A percentile compares a stretch with the other conserved stretches of the same genome.
Evolutionary conservation across 1,140 invertebrate species (phyloP).

Genomic region (Drosophila pallidifrons): DNA sequence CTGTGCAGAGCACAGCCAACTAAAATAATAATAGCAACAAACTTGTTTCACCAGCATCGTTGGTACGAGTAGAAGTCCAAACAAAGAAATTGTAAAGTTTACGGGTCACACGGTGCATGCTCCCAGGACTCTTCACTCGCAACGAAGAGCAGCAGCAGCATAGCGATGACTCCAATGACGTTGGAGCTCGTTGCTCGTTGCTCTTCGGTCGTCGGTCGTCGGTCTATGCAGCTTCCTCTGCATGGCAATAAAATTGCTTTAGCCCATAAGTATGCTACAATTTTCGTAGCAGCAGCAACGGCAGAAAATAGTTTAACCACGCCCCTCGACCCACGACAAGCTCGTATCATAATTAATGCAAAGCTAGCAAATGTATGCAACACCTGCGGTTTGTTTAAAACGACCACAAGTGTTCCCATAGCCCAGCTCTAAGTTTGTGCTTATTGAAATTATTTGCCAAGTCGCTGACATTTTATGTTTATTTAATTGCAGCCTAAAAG

Average conservation of each 20-base stretch:
- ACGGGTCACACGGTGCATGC: constrained; percentile 68
- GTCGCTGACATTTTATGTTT: constrained; percentile 75
- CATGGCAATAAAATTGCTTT: constrained; percentile 78
- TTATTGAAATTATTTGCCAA: constrained; percentile 68
- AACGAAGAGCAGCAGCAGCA: not conserved
- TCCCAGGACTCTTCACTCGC: constrained; percentile 40
- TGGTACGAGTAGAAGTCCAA: constrained; percentile 60
- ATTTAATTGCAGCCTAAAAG: constrained; percentile 66
- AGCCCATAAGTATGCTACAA: constrained; percentile 74
- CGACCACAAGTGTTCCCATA: constrained; percentile 78
- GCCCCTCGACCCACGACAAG: constrained; percentile 13
- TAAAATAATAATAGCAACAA: constrained; percentile 81
- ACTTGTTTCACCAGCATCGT: constrained; percentile 48
- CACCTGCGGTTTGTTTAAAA: constrained; percentile 85
- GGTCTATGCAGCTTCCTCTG: constrained; percentile 71
- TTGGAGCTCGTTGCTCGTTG: not conserved
- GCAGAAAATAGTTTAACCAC: constrained; percentile 76
- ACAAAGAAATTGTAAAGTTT: constrained; percentile 82
- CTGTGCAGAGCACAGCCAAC: constrained; percentile 51
- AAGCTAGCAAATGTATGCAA: constrained; percentile 84
- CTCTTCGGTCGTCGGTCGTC: not conserved
- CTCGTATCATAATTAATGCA: constrained; percentile 84
- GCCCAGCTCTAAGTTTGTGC: constrained; percentile 12
- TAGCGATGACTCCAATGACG: constrained; percentile 12
- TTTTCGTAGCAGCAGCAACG: constrained; percentile 65